Base-by-base conservation (phyloP, 2,888 invertebrate species). In the Callyntrura sp. region DNA sequence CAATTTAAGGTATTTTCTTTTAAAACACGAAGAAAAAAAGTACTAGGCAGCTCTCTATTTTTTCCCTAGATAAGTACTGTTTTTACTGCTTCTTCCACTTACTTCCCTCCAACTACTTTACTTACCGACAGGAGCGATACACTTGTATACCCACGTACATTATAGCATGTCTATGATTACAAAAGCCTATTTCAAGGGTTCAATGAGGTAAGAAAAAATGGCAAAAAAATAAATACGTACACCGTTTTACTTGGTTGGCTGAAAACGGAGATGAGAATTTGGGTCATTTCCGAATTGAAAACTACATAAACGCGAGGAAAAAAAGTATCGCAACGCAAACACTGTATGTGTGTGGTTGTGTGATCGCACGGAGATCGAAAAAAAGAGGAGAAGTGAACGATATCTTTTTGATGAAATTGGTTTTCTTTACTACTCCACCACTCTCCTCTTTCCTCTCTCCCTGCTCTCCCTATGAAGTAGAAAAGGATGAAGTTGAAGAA, bases 331-430 rank as follows among this genome's bases (percentile, higher is more conserved):
- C 2, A 4, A 20, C 28, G 14, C 9, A 28, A 8, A 9, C 9
- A 48, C 9, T 76, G 11, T 20, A n/a, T 76, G 51, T 51, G 25
- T 76, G 73, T 45, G 48, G 20, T 25, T 78, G 57, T 57, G 57
- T 78, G 57, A 78, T 78, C 78, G 55, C 57, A 28, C 55, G 78
- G 55, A 78, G 43, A 84, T 57, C 73, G 43, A 35, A 60, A 25
- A 35, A 60, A 25, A 60, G 73, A 60, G 12, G 62, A 62, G 45
- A 73, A 62, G 62, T 85, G 78, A 78, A 65, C 79, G 82, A 83
- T 88, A 82, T 70, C 65, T 76, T 79, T 83, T 84, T 83, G 76
- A 76, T 88, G 83, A 88, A 84, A 88, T 88, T 88, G 83, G 68
- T 88, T 88, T 83, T 76, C 76, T 70, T 85, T 65, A 55, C 35